These are phyloP conservation scores for Pseudanteris insignis DNA, from an alignment of 2,888 invertebrate species.

Conservation along the genomic window DNA sequence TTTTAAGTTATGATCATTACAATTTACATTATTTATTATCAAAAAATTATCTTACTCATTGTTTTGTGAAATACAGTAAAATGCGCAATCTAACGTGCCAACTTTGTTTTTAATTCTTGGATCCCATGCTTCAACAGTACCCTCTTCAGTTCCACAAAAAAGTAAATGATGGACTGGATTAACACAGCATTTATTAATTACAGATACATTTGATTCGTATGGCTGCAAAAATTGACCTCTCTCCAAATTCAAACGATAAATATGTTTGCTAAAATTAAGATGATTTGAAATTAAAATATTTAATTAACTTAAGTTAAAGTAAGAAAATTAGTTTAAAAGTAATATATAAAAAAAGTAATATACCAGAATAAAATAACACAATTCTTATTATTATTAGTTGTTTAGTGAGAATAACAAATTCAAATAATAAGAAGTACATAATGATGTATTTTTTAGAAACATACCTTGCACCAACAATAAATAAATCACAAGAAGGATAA, in stretches of 20 bases:
- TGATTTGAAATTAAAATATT: no score
- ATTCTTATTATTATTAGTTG: no score
- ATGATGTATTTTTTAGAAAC: constrained; percentile 41
- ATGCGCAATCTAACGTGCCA: constrained; percentile 85
- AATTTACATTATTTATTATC: no score
- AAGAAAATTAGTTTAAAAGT: no score
- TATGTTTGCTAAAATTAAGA: constrained; percentile 72
- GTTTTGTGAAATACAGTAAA: constrained; percentile 71
- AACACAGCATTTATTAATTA: constrained; percentile 84
- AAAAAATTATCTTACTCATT: constrained; percentile 66
- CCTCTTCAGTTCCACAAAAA: constrained; percentile 87
- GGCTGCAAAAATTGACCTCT: constrained; percentile 93
- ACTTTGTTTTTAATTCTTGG: constrained; percentile 82
- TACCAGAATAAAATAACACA: no score
- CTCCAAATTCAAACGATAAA: constrained; percentile 94
- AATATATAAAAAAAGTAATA: not conserved
- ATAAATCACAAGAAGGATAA: constrained; percentile 88
- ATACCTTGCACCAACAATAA: constrained; percentile 88
- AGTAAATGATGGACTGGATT: constrained; percentile 90
- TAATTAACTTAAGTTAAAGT: no score
- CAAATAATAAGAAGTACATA: not conserved
- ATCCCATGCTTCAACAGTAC: constrained; percentile 97
- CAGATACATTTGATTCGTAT: constrained; percentile 77
- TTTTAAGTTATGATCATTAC: no score
- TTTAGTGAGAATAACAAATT: no score